Evolutionary conservation across 1,140 invertebrate species (phyloP).

Genomic region (Callitettix versicolor): DNA sequence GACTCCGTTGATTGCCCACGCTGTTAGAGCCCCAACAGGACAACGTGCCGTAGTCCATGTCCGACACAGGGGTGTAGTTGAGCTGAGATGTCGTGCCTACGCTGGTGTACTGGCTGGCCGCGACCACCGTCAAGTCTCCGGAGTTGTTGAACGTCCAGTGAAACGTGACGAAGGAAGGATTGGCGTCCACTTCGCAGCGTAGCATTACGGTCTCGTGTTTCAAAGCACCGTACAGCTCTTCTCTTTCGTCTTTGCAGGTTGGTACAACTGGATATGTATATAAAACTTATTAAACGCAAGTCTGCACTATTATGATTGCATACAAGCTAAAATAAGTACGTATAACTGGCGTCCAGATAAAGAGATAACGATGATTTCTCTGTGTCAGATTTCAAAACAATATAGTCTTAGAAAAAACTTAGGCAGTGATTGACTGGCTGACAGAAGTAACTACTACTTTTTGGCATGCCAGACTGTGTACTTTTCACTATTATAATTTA

Average conservation of each 20-base stretch:
- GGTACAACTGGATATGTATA: conserved; percentile 68
- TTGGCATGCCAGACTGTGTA: no score
- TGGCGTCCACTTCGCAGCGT: conserved; percentile 74
- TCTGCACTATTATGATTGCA: no score
- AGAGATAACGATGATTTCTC: no score
- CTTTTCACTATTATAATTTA: no score
- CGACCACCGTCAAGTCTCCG: conserved; percentile 65
- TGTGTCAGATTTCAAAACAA: no score
- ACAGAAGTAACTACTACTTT: no score
- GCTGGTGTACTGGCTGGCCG: conserved; percentile 48
- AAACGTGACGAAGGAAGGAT: conserved; percentile 66
- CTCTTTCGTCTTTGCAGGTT: conserved; percentile 59
- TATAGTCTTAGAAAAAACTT: no score
- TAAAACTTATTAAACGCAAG: conserved; percentile 13
- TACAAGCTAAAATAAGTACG: no score
- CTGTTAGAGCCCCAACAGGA: conserved; percentile 74
- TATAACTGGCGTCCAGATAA: no score
- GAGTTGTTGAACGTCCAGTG: conserved; percentile 85
- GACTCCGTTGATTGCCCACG: conserved; percentile 67
- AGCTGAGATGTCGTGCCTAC: conserved; percentile 59
- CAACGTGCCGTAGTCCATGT: conserved; percentile 79
- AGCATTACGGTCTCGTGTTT: conserved; percentile 74
- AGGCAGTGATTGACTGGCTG: no score
- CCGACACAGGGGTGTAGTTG: conserved; percentile 72
- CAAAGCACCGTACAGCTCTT: conserved; percentile 68